Conservation (phyloP, 2,888 invertebrate species). For the Cactoblastis cactorum region DNA sequence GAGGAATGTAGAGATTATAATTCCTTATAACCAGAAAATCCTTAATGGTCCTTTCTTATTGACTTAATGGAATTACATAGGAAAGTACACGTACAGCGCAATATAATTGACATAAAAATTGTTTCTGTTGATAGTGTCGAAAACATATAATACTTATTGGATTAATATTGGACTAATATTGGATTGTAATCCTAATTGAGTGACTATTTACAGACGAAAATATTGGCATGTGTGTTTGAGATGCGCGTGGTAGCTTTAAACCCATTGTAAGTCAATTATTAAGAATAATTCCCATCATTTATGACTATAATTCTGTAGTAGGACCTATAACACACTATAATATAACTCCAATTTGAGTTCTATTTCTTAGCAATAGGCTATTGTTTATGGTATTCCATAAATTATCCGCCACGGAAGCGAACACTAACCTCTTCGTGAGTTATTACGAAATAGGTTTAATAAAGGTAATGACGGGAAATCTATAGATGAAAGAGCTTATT, state of each 20-base stretch:
- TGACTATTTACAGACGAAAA: too few relatives aligned
- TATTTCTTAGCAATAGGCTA: not conserved
- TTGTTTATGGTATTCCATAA: not conserved
- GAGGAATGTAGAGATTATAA: too few relatives aligned
- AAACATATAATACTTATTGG: too few relatives aligned
- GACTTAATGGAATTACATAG: too few relatives aligned
- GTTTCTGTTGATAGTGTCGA: too few relatives aligned
- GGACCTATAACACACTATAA: constrained; percentile 17
- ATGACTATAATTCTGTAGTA: constrained; percentile 21
- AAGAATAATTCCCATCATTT: constrained; percentile 37
- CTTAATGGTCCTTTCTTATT: too few relatives aligned
- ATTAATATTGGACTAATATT: too few relatives aligned
- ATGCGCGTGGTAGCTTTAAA: not conserved
- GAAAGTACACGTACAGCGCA: too few relatives aligned
- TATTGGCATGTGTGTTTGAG: too few relatives aligned
- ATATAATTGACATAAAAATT: too few relatives aligned
- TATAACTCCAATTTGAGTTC: constrained; percentile 6
- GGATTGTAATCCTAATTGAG: too few relatives aligned
- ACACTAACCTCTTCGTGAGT: not conserved
- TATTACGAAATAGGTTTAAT: not conserved
- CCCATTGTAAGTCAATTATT: constrained; percentile 61
- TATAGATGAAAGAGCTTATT: not conserved
- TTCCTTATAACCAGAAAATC: too few relatives aligned
- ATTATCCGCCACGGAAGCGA: not conserved
- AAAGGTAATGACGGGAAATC: constrained; percentile 2